phyloP scores from a whole-genome alignment of 2,888 invertebrate species.

The Napeogenes sylphis region DNA sequence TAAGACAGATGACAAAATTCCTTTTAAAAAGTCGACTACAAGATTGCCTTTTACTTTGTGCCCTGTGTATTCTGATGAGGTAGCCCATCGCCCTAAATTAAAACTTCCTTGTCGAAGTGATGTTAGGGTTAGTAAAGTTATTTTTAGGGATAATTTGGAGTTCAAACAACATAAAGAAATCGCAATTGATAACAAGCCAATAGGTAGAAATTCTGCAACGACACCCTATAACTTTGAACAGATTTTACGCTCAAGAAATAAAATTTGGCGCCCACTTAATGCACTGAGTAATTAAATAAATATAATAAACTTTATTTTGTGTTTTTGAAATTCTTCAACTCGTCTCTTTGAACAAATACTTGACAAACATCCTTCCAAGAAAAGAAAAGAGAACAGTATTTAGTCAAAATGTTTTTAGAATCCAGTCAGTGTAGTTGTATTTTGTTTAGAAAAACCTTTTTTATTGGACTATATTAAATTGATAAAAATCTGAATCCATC shows the following conservation, averaged over 20 bases:
- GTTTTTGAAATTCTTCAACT: too few relatives aligned
- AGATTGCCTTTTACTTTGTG: constrained; percentile 36
- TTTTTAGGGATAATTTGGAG: constrained; percentile 12
- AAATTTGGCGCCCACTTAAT: too few relatives aligned
- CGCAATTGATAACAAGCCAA: neutral
- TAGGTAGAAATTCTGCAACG: neutral
- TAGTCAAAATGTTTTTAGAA: too few relatives aligned
- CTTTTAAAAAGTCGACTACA: constrained; percentile 42
- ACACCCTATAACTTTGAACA: neutral
- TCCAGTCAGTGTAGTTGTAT: too few relatives aligned
- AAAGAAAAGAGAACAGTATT: too few relatives aligned
- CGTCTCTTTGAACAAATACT: too few relatives aligned
- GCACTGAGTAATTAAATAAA: too few relatives aligned
- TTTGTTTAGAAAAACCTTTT: too few relatives aligned
- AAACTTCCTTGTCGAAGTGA: constrained; percentile 11
- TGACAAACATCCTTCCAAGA: too few relatives aligned
- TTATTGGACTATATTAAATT: too few relatives aligned
- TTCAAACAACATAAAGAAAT: constrained; percentile 7
- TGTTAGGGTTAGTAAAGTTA: constrained; percentile 22
- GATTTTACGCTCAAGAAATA: neutral
- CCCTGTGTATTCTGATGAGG: neutral
- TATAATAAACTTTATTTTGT: too few relatives aligned
- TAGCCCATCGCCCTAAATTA: constrained; percentile 4
- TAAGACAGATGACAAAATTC: constrained; percentile 33
- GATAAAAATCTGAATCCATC: too few relatives aligned